A percentile compares a stretch with the other conserved stretches of the same genome.
Conservation (phyloP, 2,888 invertebrate species). For the Drosophila nr. perissopoda region DNA sequence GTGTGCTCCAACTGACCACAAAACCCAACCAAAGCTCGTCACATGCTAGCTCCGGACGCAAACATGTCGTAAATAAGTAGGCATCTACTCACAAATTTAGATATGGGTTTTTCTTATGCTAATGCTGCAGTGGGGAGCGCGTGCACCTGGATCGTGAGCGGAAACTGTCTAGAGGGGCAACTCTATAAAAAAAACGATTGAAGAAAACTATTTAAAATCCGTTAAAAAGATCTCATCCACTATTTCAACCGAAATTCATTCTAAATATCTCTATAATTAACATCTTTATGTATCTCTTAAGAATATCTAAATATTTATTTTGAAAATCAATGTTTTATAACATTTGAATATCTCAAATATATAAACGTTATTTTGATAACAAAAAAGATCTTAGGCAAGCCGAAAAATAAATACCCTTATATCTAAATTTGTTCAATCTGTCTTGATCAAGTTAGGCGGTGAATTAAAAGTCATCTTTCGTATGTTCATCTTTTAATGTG, state of each 20-base stretch:
- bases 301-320: not conserved
- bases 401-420: not conserved
- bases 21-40: constrained; percentile 44
- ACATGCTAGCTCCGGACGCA: constrained; percentile 13
- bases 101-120: constrained; percentile 16
- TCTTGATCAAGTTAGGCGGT: not conserved
- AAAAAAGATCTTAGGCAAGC: not conserved
- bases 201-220: not conserved
- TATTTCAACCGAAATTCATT: not conserved
- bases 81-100: constrained; percentile 6
- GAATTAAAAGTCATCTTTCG: not conserved
- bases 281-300: not conserved
- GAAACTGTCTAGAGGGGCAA: not conserved
- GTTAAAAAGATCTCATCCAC: not conserved
- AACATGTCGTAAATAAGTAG: constrained; percentile 16
- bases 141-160: constrained; percentile 17
- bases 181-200: not conserved
- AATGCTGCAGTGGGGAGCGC: constrained; percentile 29
- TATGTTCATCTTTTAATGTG: not conserved
- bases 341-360: not conserved
- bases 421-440: not conserved
- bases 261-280: not conserved
- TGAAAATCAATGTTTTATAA: not conserved
- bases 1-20: constrained; percentile 44
- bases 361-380: not conserved